phyloP scores from a whole-genome alignment of 2,113 vertebrate genomes.

The Hemiprocne comata region DNA sequence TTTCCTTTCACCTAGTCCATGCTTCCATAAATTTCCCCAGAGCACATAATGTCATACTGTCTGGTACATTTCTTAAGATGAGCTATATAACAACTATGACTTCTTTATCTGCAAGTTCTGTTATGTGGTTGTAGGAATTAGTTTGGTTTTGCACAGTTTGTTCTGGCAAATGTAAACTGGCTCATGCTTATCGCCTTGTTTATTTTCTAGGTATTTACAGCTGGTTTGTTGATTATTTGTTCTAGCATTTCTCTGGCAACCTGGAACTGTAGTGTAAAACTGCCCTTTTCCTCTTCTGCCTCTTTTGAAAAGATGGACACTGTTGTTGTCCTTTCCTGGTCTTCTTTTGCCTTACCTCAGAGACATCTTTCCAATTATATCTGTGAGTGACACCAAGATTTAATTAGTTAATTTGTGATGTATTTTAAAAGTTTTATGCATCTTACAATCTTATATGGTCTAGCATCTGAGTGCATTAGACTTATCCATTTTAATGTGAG shows the following conservation, averaged over 20 bases:
- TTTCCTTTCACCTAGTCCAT: not conserved
- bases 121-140: slow-evolving; percentile 25
- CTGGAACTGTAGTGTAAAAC: not conserved
- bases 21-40: not conserved
- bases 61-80: not conserved
- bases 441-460: not conserved
- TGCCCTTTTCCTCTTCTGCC: not conserved
- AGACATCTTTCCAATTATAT: not conserved
- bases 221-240: slow-evolving; percentile 55
- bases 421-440: not conserved
- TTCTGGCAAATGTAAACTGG: slow-evolving; percentile 50
- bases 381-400: not conserved
- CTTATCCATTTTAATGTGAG: not conserved
- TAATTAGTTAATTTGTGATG: not conserved
- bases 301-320: not conserved
- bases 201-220: slow-evolving; percentile 67
- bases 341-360: not conserved
- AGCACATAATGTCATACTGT: not conserved
- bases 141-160: slow-evolving; percentile 57
- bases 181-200: slow-evolving; percentile 21
- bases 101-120: slow-evolving; percentile 33
- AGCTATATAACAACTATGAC: not conserved
- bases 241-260: slow-evolving; percentile 32
- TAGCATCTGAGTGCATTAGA: not conserved
- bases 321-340: not conserved